These are phyloP conservation scores for Pyrochroa serraticornis DNA, from an alignment of 2,888 invertebrate species.

Conservation along the genomic window DNA sequence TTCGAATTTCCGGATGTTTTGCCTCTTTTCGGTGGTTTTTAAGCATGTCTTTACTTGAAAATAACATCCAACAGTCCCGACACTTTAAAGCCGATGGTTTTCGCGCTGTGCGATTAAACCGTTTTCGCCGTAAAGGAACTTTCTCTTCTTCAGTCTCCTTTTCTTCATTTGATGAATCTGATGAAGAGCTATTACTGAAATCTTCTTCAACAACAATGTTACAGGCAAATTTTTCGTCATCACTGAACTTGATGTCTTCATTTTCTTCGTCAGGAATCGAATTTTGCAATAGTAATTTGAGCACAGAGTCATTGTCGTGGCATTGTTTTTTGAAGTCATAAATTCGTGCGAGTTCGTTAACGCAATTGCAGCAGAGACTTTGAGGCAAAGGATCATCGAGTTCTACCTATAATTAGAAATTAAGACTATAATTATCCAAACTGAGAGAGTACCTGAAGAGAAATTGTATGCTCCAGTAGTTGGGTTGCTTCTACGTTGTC, in stretches of 20 bases:
- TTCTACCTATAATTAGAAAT: background rate
- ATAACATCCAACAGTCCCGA: background rate
- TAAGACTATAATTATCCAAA: background rate
- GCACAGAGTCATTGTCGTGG: constrained; percentile 18
- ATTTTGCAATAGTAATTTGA: constrained; percentile 7
- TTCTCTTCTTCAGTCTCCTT: background rate
- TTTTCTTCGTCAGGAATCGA: background rate
- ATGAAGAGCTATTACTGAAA: constrained; percentile 1
- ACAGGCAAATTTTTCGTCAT: constrained; percentile 8
- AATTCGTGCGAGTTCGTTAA: constrained; percentile 15
- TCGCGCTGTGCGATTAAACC: background rate
- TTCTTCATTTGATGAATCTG: background rate
- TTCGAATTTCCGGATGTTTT: constrained; percentile 24
- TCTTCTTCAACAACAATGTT: constrained; percentile 17
- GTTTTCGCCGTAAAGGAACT: background rate
- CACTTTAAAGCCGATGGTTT: background rate
- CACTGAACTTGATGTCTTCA: background rate
- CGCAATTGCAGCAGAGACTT: constrained; percentile 25
- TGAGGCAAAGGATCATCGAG: constrained; percentile 21
- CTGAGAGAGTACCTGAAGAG: background rate
- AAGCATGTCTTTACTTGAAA: background rate
- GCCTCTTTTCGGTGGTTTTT: constrained; percentile 11
- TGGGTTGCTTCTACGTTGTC: constrained; percentile 10
- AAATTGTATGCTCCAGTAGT: background rate
- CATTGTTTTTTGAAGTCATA: constrained; percentile 25